Conservation (phyloP, 1,140 invertebrate genomes). For the Muscidifurax raptorellus region DNA sequence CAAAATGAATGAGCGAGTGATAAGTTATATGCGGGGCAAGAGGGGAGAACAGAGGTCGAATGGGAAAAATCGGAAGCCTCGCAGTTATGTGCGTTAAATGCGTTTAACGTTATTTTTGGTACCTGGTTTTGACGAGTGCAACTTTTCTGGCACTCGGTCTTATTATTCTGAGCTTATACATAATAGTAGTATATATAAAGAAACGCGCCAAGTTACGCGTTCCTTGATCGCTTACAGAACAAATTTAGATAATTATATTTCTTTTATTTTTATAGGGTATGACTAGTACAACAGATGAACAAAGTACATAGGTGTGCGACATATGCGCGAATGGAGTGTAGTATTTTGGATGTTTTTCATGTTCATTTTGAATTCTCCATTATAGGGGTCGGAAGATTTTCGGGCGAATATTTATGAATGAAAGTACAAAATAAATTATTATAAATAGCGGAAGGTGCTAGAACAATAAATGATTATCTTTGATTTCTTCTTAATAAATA, state of each 20-base stretch:
- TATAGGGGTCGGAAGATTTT: not conserved
- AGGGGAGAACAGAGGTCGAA: not conserved
- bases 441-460: conserved; percentile 13
- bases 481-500: not conserved
- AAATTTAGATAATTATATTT: conserved; percentile 27
- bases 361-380: conserved; percentile 2
- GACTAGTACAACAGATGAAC: conserved; percentile 47
- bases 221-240: not conserved
- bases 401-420: conserved; percentile 8
- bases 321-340: conserved; percentile 52
- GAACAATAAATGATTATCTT: not conserved
- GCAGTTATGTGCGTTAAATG: conserved; percentile 32
- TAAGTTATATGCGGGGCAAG: not conserved
- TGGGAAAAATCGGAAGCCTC: conserved; percentile 10
- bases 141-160: conserved; percentile 1
- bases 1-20: not conserved
- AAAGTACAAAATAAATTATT: conserved; percentile 39
- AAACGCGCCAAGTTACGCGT: not conserved
- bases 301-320: conserved; percentile 50
- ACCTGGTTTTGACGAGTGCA: conserved; percentile 55
- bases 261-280: conserved; percentile 57
- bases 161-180: conserved; percentile 35
- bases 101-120: conserved; percentile 58
- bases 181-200: conserved; percentile 14
- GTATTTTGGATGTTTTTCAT: conserved; percentile 51